Conservation (phyloP, 1,140 invertebrate species). For the Streblospio benedicti region DNA sequence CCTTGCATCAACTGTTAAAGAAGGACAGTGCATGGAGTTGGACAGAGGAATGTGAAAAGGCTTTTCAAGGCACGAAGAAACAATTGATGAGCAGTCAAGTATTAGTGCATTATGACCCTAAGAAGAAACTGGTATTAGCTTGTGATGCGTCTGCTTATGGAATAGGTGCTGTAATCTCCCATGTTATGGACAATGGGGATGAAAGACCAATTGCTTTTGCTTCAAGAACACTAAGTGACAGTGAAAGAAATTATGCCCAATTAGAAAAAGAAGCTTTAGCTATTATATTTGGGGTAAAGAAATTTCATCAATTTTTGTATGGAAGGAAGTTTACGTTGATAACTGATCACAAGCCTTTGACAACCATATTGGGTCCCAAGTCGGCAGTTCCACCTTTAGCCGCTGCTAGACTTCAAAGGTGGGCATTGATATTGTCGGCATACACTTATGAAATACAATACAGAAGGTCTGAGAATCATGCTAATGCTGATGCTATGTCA, state of each 20-base stretch:
- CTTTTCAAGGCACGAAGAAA: constrained; percentile 16
- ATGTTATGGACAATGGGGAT: constrained; percentile 30
- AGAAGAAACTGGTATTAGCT: constrained; percentile 25
- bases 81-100: constrained; percentile 15
- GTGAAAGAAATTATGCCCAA: constrained; percentile 5
- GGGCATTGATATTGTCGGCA: constrained; percentile 32
- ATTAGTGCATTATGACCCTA: constrained; percentile 31
- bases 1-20: constrained; percentile 41
- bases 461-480: background rate
- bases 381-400: constrained; percentile 24
- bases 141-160: constrained; percentile 36
- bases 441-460: constrained; percentile 31
- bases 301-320: constrained; percentile 51
- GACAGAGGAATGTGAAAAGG: constrained; percentile 7
- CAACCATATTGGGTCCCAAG: constrained; percentile 23
- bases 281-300: constrained; percentile 50
- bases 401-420: constrained; percentile 37
- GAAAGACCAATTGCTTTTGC: constrained; percentile 41
- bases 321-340: constrained; percentile 35
- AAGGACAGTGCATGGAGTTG: constrained; percentile 28
- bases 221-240: constrained; percentile 41
- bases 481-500: background rate
- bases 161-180: constrained; percentile 37
- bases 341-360: constrained; percentile 43
- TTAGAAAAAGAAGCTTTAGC: constrained; percentile 51